Evolutionary conservation across 1,140 invertebrate species (phyloP).

Genomic region (Ceratitis capitata): DNA sequence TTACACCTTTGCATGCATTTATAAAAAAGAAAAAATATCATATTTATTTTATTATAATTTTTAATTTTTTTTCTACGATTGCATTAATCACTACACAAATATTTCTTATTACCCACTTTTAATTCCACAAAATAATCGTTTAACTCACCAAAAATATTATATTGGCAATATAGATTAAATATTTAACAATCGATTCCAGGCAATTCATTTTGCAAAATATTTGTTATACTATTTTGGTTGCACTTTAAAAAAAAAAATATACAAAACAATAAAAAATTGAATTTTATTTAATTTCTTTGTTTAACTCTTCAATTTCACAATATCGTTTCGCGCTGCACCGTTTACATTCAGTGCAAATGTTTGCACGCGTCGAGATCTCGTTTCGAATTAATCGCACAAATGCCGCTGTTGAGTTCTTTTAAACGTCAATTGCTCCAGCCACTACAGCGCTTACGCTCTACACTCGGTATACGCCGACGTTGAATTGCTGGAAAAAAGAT

Average conservation of each 20-base stretch:
- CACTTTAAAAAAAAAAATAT: background rate
- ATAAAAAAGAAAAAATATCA: no score
- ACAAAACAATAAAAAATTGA: slow-evolving; percentile 20
- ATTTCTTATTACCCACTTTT: background rate
- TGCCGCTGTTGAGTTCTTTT: slow-evolving; percentile 31
- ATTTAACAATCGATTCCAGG: slow-evolving; percentile 58
- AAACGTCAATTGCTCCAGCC: background rate
- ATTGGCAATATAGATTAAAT: slow-evolving; percentile 60
- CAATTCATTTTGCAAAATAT: slow-evolving; percentile 59
- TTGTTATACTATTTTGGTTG: background rate
- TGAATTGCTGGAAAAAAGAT: background rate
- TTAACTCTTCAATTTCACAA: background rate
- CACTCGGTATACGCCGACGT: background rate
- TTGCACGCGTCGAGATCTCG: slow-evolving; percentile 19
- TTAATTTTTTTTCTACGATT: no score
- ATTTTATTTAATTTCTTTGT: background rate
- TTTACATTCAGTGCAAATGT: background rate
- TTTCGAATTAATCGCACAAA: slow-evolving; percentile 38
- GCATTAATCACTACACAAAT: no score
- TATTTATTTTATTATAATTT: no score
- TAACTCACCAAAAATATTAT: slow-evolving; percentile 56
- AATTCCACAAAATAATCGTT: background rate
- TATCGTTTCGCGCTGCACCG: background rate
- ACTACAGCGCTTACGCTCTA: background rate
- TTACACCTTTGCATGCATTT: no score